These are phyloP conservation scores for Lycaena phlaeas DNA, from an alignment of 2,888 invertebrate species.

Conservation along the genomic window DNA sequence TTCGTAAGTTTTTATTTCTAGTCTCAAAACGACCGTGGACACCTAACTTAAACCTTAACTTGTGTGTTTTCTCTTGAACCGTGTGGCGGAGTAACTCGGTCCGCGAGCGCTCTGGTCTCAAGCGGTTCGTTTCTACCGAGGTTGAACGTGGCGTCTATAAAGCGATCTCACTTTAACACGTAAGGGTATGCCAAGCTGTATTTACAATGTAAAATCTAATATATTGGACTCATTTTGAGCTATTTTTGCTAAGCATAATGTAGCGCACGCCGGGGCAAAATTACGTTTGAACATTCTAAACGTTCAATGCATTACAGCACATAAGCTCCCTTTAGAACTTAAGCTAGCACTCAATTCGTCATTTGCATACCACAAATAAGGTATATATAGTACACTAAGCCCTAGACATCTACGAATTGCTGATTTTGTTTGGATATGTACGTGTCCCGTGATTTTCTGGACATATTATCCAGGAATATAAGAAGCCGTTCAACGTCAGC, in stretches of 20 bases:
- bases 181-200: conserved; percentile 4
- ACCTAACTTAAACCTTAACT: too few species aligned
- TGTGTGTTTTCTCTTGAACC: too few species aligned
- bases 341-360: too few species aligned
- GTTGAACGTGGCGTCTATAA: conserved; percentile 5
- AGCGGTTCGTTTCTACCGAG: conserved; percentile 1
- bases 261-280: neutral
- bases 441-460: neutral
- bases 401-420: too few species aligned
- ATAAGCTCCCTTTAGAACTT: too few species aligned
- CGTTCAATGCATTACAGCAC: neutral
- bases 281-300: neutral
- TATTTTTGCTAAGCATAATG: neutral
- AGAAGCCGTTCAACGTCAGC: too few species aligned
- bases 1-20: too few species aligned
- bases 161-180: conserved; percentile 5
- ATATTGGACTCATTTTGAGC: conserved; percentile 4
- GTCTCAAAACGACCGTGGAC: too few species aligned
- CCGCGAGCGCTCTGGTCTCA: neutral
- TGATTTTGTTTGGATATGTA: neutral
- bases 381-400: too few species aligned
- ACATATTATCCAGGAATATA: too few species aligned
- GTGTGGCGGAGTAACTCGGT: too few species aligned
- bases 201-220: conserved; percentile 4
- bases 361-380: too few species aligned